phyloP scores from a whole-genome alignment of 2,113 vertebrate species.

The Ceyx cyanopectus region DNA sequence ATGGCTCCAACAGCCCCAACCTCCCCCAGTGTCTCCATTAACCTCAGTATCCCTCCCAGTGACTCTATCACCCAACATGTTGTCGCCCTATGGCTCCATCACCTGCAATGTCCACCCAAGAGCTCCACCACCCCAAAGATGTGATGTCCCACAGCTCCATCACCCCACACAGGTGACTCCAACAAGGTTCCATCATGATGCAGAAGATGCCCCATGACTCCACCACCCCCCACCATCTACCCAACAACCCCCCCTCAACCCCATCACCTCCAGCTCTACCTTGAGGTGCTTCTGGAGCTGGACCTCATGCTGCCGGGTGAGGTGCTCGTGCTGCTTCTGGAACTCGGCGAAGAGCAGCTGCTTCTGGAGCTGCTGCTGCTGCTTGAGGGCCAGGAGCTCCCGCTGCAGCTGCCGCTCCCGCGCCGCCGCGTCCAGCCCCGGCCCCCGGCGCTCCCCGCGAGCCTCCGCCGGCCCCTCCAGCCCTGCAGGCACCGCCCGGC shows the following conservation, averaged over 20 bases:
- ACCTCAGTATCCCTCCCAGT: too few species aligned
- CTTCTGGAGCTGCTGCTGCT: constrained; percentile 96
- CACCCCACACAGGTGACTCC: not conserved
- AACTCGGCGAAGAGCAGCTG: constrained; percentile 95
- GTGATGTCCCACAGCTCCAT: not conserved
- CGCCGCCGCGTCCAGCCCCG: constrained; percentile 77
- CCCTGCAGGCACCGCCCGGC: not conserved
- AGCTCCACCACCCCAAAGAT: not conserved
- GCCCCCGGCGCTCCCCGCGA: not conserved
- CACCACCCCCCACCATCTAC: not conserved
- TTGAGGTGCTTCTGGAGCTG: constrained; percentile 96
- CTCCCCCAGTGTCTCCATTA: too few species aligned
- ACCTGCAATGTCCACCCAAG: too few species aligned
- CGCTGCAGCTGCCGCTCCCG: constrained; percentile 93
- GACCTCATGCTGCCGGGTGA: constrained; percentile 92
- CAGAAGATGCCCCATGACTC: not conserved
- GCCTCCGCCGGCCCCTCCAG: not conserved
- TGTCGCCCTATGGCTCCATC: not conserved
- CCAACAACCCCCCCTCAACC: not conserved
- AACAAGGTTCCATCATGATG: not conserved
- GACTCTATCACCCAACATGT: too few species aligned
- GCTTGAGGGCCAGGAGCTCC: constrained; percentile 89
- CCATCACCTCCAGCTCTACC: constrained; percentile 71
- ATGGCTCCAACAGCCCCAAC: not conserved
- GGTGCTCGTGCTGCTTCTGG: constrained; percentile 94